Percentiles rank a stretch among this genome's conserved stretches.
phyloP scores from a whole-genome alignment of 2,797 vertebrate species.

The Decapterus maruadsi region DNA sequence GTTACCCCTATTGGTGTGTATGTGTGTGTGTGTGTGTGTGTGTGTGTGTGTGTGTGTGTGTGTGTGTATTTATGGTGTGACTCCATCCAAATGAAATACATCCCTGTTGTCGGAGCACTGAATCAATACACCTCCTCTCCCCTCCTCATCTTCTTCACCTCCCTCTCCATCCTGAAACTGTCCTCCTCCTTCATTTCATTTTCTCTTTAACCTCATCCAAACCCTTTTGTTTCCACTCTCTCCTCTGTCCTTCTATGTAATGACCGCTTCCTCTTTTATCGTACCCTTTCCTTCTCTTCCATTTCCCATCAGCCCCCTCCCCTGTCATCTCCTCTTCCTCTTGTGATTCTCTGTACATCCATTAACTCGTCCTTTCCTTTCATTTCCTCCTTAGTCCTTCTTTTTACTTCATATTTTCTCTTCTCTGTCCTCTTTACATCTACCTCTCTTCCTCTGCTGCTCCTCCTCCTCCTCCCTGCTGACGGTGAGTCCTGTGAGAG shows the following conservation, averaged over 20 bases:
- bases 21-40: no score
- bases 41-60: no score
- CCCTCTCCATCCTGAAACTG: slow-evolving; percentile 15
- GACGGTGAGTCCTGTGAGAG: slow-evolving; percentile 48
- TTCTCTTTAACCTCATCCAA: neutral
- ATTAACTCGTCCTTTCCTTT: neutral
- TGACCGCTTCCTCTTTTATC: neutral
- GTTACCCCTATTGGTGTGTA: no score
- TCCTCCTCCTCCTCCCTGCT: slow-evolving; percentile 14
- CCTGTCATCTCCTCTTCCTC: neutral
- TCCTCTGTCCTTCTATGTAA: neutral
- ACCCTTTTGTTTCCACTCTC: neutral
- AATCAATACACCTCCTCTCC: slow-evolving; percentile 48
- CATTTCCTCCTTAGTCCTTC: neutral
- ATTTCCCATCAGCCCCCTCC: neutral
- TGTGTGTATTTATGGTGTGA: slow-evolving; percentile 28
- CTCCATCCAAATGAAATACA: slow-evolving; percentile 47
- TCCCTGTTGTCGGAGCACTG: slow-evolving; percentile 31
- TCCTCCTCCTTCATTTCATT: neutral
- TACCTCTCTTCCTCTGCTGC: neutral
- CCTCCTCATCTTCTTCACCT: slow-evolving; percentile 12
- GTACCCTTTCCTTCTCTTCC: neutral
- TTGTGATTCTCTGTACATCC: neutral
- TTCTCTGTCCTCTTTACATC: neutral
- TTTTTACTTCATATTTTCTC: neutral